Base-by-base conservation (phyloP, 2,113 vertebrate genomes). In the Corydoras sp. region DNA sequence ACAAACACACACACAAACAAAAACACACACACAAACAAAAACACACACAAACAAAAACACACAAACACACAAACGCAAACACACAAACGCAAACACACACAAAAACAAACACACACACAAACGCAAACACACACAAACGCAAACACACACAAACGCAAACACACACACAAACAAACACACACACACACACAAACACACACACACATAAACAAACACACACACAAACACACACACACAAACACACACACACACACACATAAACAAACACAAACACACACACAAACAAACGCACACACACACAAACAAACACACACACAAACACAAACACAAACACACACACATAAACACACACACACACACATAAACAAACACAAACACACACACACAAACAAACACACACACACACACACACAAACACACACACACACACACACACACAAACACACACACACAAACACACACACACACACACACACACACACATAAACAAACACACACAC, bases 351-450 rank as follows among this genome's bases (percentile, higher is more conserved):
- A 62, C 49, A 67, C 56, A 77, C 49, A 54, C 58, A 60, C 13
- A 30, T 3, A 18, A 5, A 54, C 13, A 53, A 1, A 49, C 12
- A 24, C 18, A 24, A 1, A 24, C 18, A 24, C 18, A 18, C 1
- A 85, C 68, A 8, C 2, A 82, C n/a, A n/a, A n/a, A n/a, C n/a
- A n/a, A n/a, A n/a, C 61, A 83, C 71, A 59, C 0, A 76, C 0
- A 56, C 0, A 14, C 0, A 49, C 30, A 68, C 65, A 66, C 13
- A 58, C 72, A 59, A 35, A 68, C 55, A 61, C 65, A 76, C 50
- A 62, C 49, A 67, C 71, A 59, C 0, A 76, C 0, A 56, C 0
- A 14, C 0, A 49, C 30, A 68, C 65, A 66, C 13, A 58, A 64
- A 59, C 55, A 68, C 55, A 61, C 65, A 76, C 50, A 62, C 49